Conservation (phyloP, 1,140 invertebrate species). For the Archegozetes longisetosus region DNA sequence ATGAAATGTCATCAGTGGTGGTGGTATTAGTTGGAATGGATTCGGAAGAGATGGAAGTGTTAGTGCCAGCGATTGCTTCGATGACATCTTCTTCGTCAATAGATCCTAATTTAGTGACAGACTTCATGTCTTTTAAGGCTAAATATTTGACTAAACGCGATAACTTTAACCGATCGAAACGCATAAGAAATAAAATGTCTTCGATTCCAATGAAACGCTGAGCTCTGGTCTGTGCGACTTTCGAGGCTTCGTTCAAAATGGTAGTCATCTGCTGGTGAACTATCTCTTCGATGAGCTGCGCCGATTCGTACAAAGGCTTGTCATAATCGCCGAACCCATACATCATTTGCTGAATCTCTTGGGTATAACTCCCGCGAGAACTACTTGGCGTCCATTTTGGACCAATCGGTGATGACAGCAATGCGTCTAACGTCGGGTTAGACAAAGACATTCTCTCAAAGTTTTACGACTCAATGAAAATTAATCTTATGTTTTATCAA, state of each 20-base stretch:
- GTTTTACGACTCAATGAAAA: too few species aligned
- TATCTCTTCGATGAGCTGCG: conserved; percentile 10
- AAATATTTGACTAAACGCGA: conserved; percentile 39
- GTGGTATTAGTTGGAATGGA: neutral
- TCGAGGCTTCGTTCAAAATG: conserved; percentile 36
- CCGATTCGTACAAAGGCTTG: conserved; percentile 8
- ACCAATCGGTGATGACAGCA: neutral
- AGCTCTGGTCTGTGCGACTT: conserved; percentile 33
- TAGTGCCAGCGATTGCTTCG: conserved; percentile 4
- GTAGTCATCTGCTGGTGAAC: conserved; percentile 12
- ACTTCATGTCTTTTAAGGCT: conserved; percentile 30
- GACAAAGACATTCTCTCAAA: neutral
- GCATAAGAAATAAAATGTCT: conserved; percentile 47
- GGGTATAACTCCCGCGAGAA: neutral
- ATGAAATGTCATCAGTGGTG: neutral
- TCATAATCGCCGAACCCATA: conserved; percentile 13
- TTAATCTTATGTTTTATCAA: too few species aligned
- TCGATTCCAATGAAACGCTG: conserved; percentile 34
- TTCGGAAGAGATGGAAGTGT: too few species aligned
- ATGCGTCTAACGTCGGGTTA: neutral
- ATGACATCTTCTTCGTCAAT: conserved; percentile 24
- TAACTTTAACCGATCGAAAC: conserved; percentile 43
- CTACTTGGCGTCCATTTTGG: neutral
- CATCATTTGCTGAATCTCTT: conserved; percentile 8
- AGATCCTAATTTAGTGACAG: conserved; percentile 18